These are phyloP conservation scores for Ispidina picta DNA, from an alignment of 2,797 vertebrate genomes.

Conservation along the genomic window DNA sequence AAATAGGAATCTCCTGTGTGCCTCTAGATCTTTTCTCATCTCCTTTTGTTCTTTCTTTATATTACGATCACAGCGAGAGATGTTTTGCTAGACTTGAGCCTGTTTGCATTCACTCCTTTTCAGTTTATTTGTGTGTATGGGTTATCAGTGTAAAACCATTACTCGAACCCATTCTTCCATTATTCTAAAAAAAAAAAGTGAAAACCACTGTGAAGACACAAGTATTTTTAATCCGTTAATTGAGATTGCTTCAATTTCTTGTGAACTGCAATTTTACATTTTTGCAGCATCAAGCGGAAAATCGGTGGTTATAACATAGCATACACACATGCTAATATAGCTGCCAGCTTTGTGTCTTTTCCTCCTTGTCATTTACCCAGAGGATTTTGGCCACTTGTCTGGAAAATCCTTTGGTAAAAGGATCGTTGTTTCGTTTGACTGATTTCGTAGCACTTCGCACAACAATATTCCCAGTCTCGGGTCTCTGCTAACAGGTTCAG, in stretches of 20 bases:
- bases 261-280: neutral
- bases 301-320: neutral
- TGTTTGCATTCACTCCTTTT: neutral
- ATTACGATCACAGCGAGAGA: neutral
- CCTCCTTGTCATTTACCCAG: neutral
- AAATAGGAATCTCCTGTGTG: neutral
- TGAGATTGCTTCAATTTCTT: neutral
- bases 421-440: neutral
- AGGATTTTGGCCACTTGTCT: neutral
- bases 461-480: neutral
- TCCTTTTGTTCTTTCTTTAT: neutral
- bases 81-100: neutral
- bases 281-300: constrained; percentile 12
- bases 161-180: neutral
- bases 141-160: neutral
- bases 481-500: neutral
- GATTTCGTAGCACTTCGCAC: constrained; percentile 1
- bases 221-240: neutral
- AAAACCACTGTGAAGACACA: neutral
- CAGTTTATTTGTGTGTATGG: neutral
- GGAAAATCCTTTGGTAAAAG: constrained; percentile 15
- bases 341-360: neutral
- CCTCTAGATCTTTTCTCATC: neutral
- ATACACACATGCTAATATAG: neutral
- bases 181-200: neutral